Evolutionary conservation across 2,113 vertebrate genomes (phyloP).

Genomic region (Xenopus borealis): DNA sequence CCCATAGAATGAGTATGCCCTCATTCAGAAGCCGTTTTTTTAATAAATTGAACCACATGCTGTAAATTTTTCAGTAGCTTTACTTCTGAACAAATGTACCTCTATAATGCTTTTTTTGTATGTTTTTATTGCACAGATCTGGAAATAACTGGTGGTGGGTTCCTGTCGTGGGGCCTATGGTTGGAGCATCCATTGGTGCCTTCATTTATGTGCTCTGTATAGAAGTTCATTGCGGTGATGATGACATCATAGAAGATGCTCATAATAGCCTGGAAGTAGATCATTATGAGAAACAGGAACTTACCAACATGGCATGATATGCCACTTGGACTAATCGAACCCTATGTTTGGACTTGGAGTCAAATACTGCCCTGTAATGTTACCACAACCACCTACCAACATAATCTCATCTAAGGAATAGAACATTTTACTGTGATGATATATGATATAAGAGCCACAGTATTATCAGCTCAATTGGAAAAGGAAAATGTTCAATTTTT

Average conservation of each 20-base stretch:
- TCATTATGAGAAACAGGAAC: constrained; percentile 78
- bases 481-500: constrained; percentile 17
- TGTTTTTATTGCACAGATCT: constrained; percentile 65
- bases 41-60: too few relatives aligned
- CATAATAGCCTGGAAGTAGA: constrained; percentile 61
- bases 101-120: background rate
- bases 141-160: constrained; percentile 94
- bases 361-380: background rate
- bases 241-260: constrained; percentile 39
- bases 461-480: constrained; percentile 11
- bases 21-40: too few relatives aligned
- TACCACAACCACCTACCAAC: background rate
- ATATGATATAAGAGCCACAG: constrained; percentile 11
- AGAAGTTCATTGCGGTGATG: constrained; percentile 81
- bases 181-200: constrained; percentile 80
- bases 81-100: too few relatives aligned
- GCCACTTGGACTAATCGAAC: background rate
- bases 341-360: background rate
- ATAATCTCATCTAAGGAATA: background rate
- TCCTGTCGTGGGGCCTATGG: constrained; percentile 82
- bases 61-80: too few relatives aligned
- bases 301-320: constrained; percentile 70
- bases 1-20: too few relatives aligned
- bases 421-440: constrained; percentile 6
- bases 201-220: constrained; percentile 78